Evolutionary conservation across 2,113 vertebrate species (phyloP).

Genomic region (Oreochromis aureus): DNA sequence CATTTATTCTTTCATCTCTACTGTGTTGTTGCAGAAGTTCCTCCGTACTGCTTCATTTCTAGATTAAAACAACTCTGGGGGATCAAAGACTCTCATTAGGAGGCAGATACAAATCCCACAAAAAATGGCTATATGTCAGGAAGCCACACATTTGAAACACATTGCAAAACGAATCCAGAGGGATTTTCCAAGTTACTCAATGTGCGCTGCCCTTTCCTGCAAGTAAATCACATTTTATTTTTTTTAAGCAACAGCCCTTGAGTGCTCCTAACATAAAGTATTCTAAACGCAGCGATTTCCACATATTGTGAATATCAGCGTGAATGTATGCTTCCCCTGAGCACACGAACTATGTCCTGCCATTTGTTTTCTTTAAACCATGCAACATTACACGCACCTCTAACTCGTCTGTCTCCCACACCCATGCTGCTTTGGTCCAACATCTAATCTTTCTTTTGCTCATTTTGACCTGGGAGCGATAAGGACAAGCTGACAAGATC

Average conservation of each 20-base stretch:
- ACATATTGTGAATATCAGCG: neutral
- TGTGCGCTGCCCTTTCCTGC: neutral
- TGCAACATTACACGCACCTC: neutral
- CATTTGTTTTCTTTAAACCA: neutral
- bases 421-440: neutral
- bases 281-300: neutral
- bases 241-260: neutral
- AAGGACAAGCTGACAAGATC: constrained; percentile 2
- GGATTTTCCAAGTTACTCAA: neutral
- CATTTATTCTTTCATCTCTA: constrained; percentile 3
- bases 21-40: neutral
- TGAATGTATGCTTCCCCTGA: neutral
- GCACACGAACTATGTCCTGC: neutral
- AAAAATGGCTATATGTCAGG: neutral
- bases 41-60: neutral
- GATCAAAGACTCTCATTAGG: constrained; percentile 34
- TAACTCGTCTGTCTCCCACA: neutral
- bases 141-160: neutral
- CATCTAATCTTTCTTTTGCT: neutral
- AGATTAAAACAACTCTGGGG: constrained; percentile 5
- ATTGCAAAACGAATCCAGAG: neutral
- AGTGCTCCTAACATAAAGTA: neutral
- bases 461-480: neutral
- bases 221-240: neutral
- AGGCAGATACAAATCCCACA: neutral